phyloP scores from a whole-genome alignment of 2,797 vertebrate genomes.

The Leptodactylus fallax region DNA sequence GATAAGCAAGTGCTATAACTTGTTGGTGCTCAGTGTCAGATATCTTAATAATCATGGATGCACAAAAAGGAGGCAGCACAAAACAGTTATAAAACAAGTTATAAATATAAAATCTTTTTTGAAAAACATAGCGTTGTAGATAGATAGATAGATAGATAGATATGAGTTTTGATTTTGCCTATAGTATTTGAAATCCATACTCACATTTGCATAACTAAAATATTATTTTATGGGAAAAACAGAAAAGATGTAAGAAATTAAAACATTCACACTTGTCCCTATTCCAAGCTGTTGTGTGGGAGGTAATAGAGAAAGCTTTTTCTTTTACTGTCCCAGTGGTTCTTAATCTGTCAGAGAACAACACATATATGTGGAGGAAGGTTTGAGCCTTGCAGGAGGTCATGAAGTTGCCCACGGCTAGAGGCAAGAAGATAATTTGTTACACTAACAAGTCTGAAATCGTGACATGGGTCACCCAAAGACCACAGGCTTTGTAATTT shows the following conservation, averaged over 20 bases:
- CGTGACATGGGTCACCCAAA: constrained; percentile 43
- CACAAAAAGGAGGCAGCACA: no score
- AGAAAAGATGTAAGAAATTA: background rate
- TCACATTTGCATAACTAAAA: background rate
- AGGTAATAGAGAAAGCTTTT: constrained; percentile 4
- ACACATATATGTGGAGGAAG: constrained; percentile 11
- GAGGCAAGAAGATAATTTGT: constrained; percentile 48
- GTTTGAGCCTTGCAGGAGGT: constrained; percentile 28
- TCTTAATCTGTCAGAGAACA: constrained; percentile 16
- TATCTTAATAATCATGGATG: no score
- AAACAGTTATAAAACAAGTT: no score
- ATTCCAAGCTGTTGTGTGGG: constrained; percentile 1
- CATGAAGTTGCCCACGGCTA: constrained; percentile 16
- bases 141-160: background rate
- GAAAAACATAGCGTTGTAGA: no score
- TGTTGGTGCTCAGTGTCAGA: no score
- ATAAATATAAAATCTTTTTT: no score
- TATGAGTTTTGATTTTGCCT: background rate
- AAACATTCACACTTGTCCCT: constrained; percentile 3
- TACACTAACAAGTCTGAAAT: constrained; percentile 40
- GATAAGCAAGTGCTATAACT: no score
- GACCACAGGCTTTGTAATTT: constrained; percentile 23
- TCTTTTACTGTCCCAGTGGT: background rate
- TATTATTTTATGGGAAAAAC: background rate
- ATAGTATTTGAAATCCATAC: background rate